Evolutionary conservation across 2,888 invertebrate genomes (phyloP).

Genomic region (Epirrhoe tristata): DNA sequence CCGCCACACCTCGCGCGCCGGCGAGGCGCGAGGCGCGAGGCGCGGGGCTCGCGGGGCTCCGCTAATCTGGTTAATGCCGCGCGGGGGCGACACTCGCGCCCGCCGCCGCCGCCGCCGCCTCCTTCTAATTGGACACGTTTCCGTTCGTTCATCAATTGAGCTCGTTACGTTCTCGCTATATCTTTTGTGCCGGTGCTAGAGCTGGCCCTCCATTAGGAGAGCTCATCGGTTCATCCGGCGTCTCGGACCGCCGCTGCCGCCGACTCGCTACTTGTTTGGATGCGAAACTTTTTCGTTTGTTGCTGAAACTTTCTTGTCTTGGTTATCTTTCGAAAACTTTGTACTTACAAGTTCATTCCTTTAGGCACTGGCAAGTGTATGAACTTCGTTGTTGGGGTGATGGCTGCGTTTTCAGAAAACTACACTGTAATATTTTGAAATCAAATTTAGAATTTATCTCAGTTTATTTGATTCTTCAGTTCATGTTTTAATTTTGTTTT

Average conservation of each 20-base stretch:
- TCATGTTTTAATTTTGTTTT: too few relatives aligned
- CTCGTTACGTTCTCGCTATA: slow-evolving; percentile 79
- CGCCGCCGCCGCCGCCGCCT: slow-evolving; percentile 72
- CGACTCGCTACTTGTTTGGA: slow-evolving; percentile 37
- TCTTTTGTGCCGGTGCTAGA: slow-evolving; percentile 69
- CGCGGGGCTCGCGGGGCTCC: slow-evolving; percentile 62
- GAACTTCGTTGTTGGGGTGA: slow-evolving; percentile 19
- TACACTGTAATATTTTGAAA: not conserved
- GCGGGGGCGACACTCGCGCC: slow-evolving; percentile 70
- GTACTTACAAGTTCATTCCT: slow-evolving; percentile 36
- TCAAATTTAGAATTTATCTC: too few relatives aligned
- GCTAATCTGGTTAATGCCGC: slow-evolving; percentile 80
- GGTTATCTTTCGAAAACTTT: slow-evolving; percentile 42
- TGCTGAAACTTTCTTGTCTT: slow-evolving; percentile 39
- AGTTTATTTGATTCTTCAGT: too few relatives aligned
- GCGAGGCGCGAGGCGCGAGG: slow-evolving; percentile 51
- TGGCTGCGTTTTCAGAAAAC: slow-evolving; percentile 5
- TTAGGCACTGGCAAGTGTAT: slow-evolving; percentile 20
- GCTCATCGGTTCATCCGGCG: slow-evolving; percentile 42
- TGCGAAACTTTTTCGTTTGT: slow-evolving; percentile 47
- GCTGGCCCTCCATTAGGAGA: slow-evolving; percentile 55
- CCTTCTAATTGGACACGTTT: slow-evolving; percentile 85
- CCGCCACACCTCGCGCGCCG: slow-evolving; percentile 71
- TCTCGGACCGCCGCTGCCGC: slow-evolving; percentile 36
- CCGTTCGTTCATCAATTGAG: slow-evolving; percentile 84